Base-by-base conservation (phyloP, 1,140 invertebrate genomes). In the Kradibia gibbosae region DNA sequence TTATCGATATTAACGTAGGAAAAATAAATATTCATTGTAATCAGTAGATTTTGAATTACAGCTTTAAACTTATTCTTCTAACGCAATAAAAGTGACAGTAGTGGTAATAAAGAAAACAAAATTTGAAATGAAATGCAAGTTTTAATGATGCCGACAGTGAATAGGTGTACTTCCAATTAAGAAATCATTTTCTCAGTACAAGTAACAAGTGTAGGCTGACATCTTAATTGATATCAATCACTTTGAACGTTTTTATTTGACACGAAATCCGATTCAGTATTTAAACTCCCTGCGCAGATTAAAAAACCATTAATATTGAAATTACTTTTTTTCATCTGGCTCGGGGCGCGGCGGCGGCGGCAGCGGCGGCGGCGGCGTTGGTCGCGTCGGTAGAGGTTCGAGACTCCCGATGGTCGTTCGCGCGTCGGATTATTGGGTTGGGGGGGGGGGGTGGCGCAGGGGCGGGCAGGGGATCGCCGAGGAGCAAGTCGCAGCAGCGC, bases 141-240 rank as follows among this genome's bases (percentile, higher is more conserved):
- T 67, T 67, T 67, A 39, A 39, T 67, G 28, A 67, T 67, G 17
- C 11, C 34, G 20, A 39, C 34, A 67, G 34, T 67, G 34, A 67
- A 67, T 15, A 39, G 34, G 15, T 65, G 62, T 65, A 65, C 34
- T 36, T 67, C 34, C 62, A 67, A 67, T 39, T 67, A 67, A 67
- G 22, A 39, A 67, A 67, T 67, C 62, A 67, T 39, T 67, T n/a
- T 67, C 15, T 67, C 17, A 67, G 62, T 39, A 67, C 34, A 67
- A 67, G 34, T 67, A 39, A 34, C 20, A 65, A 65, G 62, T 67
- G 15, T 11, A 67, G 34, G 34, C 15, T 67, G 34, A 39, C 62
- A 67, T 67, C 62, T 67, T 67, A 67, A 67, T 39, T 67, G 62
- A 67, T 67, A 67, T 67, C 20, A 67, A 67, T 67, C 62, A 67